Conservation (phyloP, 2,888 invertebrate genomes). For the Resseliella maxima region DNA sequence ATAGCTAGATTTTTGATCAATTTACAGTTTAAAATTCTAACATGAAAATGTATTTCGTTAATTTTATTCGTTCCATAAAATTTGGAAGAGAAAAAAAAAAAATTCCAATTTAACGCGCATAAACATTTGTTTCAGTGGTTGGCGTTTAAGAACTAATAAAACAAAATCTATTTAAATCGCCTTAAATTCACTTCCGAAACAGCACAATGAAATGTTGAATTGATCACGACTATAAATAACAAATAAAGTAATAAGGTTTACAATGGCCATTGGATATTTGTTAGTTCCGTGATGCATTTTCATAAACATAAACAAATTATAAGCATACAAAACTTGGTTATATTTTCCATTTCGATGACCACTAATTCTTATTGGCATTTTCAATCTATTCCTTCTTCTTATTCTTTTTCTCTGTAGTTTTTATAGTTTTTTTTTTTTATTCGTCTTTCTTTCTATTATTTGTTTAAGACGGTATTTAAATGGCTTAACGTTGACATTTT, state of each 20-base stretch:
- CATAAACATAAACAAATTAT: not conserved
- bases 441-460: slow-evolving; percentile 26
- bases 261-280: slow-evolving; percentile 5
- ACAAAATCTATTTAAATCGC: slow-evolving; percentile 22
- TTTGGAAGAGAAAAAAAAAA: not conserved
- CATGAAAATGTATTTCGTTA: too few relatives aligned
- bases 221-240: slow-evolving; percentile 10
- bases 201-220: not conserved
- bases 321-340: not conserved
- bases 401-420: too few relatives aligned
- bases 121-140: not conserved
- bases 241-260: slow-evolving; percentile 22
- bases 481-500: slow-evolving; percentile 51
- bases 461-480: slow-evolving; percentile 47
- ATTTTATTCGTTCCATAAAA: not conserved
- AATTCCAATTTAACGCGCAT: not conserved
- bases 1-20: too few relatives aligned
- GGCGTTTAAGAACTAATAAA: slow-evolving; percentile 7
- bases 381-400: slow-evolving; percentile 47
- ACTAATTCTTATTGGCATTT: slow-evolving; percentile 55
- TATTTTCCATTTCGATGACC: not conserved
- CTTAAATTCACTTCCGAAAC: slow-evolving; percentile 14
- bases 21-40: too few relatives aligned
- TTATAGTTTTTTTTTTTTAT: too few relatives aligned
- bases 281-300: slow-evolving; percentile 5